These are phyloP conservation scores for Tetramorium simillimum DNA, from an alignment of 1,140 invertebrate species.

Conservation along the genomic window DNA sequence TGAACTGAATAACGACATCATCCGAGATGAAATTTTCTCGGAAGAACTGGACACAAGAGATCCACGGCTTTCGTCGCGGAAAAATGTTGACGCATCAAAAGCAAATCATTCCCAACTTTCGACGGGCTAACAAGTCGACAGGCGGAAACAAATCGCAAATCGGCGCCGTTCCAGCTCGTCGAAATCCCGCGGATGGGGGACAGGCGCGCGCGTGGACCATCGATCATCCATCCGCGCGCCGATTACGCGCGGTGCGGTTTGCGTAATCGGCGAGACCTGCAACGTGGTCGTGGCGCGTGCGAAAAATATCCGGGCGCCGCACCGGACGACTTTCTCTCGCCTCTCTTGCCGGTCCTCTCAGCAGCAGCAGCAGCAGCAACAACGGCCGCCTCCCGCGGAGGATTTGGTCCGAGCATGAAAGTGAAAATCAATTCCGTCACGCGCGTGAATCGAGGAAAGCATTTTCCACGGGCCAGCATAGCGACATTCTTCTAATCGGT, in stretches of 20 bases:
- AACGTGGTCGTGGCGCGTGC: conserved; percentile 18
- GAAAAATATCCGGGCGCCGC: conserved; percentile 44
- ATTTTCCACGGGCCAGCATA: background rate
- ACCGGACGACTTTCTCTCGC: conserved; percentile 68
- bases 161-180: background rate
- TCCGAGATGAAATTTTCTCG: background rate
- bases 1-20: background rate
- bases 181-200: background rate
- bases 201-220: conserved; percentile 8
- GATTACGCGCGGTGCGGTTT: conserved; percentile 64
- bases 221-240: conserved; percentile 23
- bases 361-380: background rate
- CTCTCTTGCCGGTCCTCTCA: conserved; percentile 31
- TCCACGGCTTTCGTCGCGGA: conserved; percentile 38
- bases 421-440: conserved; percentile 59
- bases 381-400: background rate
- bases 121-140: background rate
- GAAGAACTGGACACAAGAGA: background rate
- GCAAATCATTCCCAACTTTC: conserved; percentile 30
- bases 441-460: conserved; percentile 6
- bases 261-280: conserved; percentile 46
- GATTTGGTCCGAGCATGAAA: conserved; percentile 48
- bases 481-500: background rate
- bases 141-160: conserved; percentile 20
- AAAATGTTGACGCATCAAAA: conserved; percentile 15